Conservation (phyloP, 2,113 vertebrate genomes). For the Toxotes chatareus region DNA sequence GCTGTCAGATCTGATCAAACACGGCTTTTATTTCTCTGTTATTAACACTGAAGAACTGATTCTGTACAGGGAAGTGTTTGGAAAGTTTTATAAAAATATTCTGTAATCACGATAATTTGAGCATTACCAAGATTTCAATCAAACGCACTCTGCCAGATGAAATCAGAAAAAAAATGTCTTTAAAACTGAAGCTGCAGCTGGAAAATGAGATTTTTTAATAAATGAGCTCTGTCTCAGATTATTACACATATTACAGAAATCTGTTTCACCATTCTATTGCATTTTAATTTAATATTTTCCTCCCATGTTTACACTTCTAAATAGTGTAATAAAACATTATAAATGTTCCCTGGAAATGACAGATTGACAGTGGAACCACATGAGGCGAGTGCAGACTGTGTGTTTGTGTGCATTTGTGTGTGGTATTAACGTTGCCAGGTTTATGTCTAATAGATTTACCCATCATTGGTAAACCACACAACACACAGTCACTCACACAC, state of each 20-base stretch:
- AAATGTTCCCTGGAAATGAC: conserved; percentile 10
- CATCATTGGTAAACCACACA: conserved; percentile 51
- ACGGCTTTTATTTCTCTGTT: no score
- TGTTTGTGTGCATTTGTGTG: conserved; percentile 38
- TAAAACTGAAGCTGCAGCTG: background rate
- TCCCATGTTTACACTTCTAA: conserved; percentile 13
- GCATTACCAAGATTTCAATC: no score
- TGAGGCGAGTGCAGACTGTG: conserved; percentile 8
- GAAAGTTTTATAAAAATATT: no score
- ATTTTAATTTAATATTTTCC: background rate
- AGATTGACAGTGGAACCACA: conserved; percentile 7
- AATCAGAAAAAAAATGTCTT: no score
- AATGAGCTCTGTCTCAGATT: background rate
- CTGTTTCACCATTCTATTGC: background rate
- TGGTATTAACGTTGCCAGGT: conserved; percentile 45
- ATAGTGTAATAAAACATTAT: conserved; percentile 25
- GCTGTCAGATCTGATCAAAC: no score
- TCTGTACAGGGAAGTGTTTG: no score
- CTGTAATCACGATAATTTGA: no score
- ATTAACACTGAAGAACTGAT: no score
- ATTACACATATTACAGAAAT: background rate
- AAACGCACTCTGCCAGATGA: background rate
- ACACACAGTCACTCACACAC: conserved; percentile 14
- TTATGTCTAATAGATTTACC: conserved; percentile 50
- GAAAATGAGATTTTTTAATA: background rate